Base-by-base conservation (phyloP, 2,888 invertebrate genomes). In the Archips crataeganus region DNA sequence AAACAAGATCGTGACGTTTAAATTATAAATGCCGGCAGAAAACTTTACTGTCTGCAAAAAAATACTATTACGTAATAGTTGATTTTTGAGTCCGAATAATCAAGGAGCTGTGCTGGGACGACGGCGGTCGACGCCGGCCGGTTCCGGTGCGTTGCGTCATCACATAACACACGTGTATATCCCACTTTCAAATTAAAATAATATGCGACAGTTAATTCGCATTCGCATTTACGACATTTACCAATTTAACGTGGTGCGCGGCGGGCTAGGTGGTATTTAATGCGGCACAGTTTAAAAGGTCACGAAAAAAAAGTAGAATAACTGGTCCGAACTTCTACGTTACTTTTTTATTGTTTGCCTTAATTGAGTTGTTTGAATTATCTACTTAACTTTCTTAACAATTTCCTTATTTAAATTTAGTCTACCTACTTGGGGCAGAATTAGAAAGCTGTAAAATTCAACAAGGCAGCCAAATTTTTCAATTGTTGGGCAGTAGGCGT, bases 121-220 rank as follows among this genome's bases (percentile, higher is more conserved):
- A n/a, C n/a, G 54, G 45, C 57, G 54, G 47, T 13, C 67, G 63
- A 65, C 74, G 80, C 80, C 81, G 80, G 84, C 83, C 83, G 81
- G 80, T 84, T 83, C 80, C 73, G 42, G 67, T 59, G 75, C 63
- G 74, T 83, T 83, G 76, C 82, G 82, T 84, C 85, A 83, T 80
- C 61, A 67, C 76, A 36, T 57, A 9, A 34, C 57, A 23, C 23
- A 23, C 23, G 23, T 11, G 65, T 49, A 42, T 49, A 65, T 47
- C 60, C 65, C 42, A 60, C 60, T 39, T 60, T 36, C 42, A 71
- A 65, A 66, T 71, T 71, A 60, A 71, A 71, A 65, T 71, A 71
- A 71, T 65, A 70, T 23, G 71, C 39, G 71, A 71, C 60, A 66
- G 60, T 71, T 66, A 60, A 71, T 71, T 71, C 59, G 59, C 70